These are phyloP conservation scores for Whitmania pigra DNA, from an alignment of 1,140 invertebrate species.

Conservation along the genomic window DNA sequence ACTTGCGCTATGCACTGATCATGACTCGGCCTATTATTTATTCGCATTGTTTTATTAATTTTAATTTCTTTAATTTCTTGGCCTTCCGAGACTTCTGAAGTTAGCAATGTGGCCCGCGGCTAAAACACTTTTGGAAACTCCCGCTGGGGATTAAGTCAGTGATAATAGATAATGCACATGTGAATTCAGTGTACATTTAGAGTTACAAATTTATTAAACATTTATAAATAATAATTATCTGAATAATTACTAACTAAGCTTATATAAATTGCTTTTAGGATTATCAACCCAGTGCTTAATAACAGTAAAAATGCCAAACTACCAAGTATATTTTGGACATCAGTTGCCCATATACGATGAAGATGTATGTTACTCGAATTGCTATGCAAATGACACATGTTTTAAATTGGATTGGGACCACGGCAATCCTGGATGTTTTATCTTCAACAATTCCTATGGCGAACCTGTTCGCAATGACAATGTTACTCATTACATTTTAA, in stretches of 20 bases:
- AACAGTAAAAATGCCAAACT: not conserved
- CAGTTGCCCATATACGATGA: not conserved
- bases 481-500: not conserved
- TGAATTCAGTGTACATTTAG: too few species aligned
- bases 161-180: too few species aligned
- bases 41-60: too few species aligned
- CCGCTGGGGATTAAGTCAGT: too few species aligned
- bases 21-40: too few species aligned
- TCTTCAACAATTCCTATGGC: constrained; percentile 4
- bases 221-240: not conserved
- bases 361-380: not conserved
- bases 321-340: not conserved
- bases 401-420: not conserved
- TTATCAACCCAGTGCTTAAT: not conserved
- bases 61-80: too few species aligned
- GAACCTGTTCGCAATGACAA: not conserved
- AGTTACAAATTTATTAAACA: not conserved
- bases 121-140: too few species aligned
- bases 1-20: too few species aligned
- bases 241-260: not conserved
- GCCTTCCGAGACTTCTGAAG: too few species aligned
- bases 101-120: too few species aligned
- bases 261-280: not conserved
- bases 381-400: not conserved
- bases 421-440: not conserved